Conservation (phyloP, 2,113 vertebrate species). For the Bagarius yarrelli region DNA sequence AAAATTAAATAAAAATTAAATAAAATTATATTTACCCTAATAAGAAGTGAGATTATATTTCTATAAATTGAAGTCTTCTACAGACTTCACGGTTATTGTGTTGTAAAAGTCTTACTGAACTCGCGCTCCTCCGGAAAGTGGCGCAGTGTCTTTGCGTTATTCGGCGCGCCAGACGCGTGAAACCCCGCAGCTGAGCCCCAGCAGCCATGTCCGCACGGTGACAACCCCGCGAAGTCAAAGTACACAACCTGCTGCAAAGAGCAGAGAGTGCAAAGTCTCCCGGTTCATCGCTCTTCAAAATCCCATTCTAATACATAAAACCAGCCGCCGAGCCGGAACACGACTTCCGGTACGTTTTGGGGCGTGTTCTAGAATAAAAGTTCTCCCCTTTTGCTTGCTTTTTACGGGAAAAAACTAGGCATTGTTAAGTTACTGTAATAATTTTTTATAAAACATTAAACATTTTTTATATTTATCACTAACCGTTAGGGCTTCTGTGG, state of each 20-base stretch:
- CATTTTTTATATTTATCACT: too few species aligned
- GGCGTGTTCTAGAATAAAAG: not conserved
- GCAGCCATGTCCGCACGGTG: not conserved
- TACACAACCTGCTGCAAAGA: not conserved
- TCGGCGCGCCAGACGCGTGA: not conserved
- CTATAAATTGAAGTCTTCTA: not conserved
- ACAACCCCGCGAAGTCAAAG: not conserved
- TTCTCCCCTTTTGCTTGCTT: too few species aligned
- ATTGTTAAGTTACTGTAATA: too few species aligned
- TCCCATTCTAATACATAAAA: not conserved
- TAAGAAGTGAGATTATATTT: not conserved
- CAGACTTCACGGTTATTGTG: not conserved
- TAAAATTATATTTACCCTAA: not conserved
- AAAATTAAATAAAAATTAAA: not conserved
- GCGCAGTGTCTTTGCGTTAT: not conserved
- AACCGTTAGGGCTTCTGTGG: too few species aligned
- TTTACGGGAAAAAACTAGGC: too few species aligned
- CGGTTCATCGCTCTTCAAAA: not conserved
- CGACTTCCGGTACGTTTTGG: not conserved
- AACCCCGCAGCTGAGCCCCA: not conserved
- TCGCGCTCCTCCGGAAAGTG: not conserved
- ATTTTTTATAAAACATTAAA: too few species aligned
- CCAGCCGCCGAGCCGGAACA: not conserved
- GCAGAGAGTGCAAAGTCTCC: not conserved
- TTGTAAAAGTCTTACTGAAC: not conserved